Evolutionary conservation across 2,888 invertebrate genomes (phyloP), one percentile per base, ranked within the genome.

Genomic region (Dynastes hyllus): DNA sequence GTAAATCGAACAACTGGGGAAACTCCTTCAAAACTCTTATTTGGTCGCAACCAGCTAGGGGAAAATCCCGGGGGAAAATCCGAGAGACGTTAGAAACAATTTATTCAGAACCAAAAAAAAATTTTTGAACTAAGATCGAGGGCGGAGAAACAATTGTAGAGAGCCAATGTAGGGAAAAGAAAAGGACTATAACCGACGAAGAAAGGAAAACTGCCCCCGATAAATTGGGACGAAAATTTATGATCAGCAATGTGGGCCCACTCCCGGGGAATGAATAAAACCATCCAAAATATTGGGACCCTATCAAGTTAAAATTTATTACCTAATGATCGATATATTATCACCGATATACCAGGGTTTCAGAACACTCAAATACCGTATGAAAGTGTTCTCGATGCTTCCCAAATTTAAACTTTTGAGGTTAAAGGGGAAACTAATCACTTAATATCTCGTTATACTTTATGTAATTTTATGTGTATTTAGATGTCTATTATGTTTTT

Each of bases 171-270:
- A 73, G 1, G n/a, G 79, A 29, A 80, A 71, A 51, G 61, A 78
- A 51, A 27, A 67, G 29, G 40, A 78, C 76, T 80, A 58, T 78
- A 53, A 80, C 55, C 65, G 78, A 16, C 73, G 76, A 58, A 84
- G n/a, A n/a, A n/a, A n/a, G n/a, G 81, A 45, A 85, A 84, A 77
- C 55, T 40, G 32, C 69, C 82, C 0, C 40, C 55, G 69, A 8
- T 84, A 82, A 77, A 55, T 77, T 40, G 58, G 82, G 82, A 8
- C 82, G 83, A 65, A 80, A 80, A 65, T 82, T 84, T 1, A 82
- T 84, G 81, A 81, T 84, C 2, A 50, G 29, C 11, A 84, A 84
- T 70, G 65, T 80, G 1, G 83, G 83, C 40, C 78, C 77, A 58
- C 71, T 82, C 0, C 78, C 76, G 1, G 81, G 81, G 29, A n/a